These are phyloP conservation scores for Apostichopus japonicus DNA, from an alignment of 35 echinoderm and acorn worm species.

Conservation along the genomic window DNA sequence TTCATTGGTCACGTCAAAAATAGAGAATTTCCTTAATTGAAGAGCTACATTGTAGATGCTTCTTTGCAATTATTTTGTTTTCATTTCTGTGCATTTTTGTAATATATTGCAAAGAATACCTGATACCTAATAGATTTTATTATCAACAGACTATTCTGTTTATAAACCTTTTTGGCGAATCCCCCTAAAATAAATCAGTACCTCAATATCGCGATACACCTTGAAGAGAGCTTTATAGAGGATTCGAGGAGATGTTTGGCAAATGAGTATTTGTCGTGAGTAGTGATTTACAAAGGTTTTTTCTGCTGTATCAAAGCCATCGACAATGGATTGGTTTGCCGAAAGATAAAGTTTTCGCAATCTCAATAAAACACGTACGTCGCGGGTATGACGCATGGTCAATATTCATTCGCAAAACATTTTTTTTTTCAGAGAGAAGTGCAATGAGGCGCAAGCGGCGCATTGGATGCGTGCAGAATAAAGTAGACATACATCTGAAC, in stretches of 20 bases:
- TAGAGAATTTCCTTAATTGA: neutral
- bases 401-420: neutral
- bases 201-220: too few relatives aligned
- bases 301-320: neutral
- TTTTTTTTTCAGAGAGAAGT: too few relatives aligned
- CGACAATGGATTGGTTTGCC: neutral
- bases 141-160: neutral
- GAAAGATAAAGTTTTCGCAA: neutral
- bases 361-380: neutral
- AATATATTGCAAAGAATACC: neutral
- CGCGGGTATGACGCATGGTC: neutral
- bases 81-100: neutral
- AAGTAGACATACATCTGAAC: too few relatives aligned
- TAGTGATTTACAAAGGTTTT: neutral
- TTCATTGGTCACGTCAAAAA: neutral
- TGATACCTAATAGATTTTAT: conserved; percentile 1
- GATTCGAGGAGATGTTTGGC: neutral
- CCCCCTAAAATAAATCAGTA: neutral
- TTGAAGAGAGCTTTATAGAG: neutral
- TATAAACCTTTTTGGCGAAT: neutral
- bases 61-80: neutral
- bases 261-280: neutral
- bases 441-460: too few relatives aligned
- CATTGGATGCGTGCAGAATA: too few relatives aligned
- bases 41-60: neutral